Evolutionary conservation across 2,797 vertebrate species (phyloP).

Genomic region (Gephyroberyx darwinii): DNA sequence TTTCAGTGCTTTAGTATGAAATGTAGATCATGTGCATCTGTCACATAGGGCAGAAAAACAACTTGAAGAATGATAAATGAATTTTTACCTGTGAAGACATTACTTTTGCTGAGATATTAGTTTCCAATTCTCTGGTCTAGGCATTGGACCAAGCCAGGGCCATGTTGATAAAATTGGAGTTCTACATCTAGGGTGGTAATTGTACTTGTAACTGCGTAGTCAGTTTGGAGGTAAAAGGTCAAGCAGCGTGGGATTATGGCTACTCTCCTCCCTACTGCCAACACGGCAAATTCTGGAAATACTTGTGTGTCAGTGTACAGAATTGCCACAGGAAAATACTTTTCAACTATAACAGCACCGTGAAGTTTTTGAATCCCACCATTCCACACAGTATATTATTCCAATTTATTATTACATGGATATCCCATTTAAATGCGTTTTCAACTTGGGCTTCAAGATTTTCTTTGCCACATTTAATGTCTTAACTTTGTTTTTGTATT

Average conservation of each 20-base stretch:
- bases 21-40: constrained; percentile 11
- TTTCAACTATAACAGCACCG: constrained; percentile 25
- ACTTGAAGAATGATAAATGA: too few species aligned
- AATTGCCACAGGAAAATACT: background rate
- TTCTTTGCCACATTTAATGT: constrained; percentile 12
- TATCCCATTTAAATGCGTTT: background rate
- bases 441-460: constrained; percentile 1
- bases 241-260: constrained; percentile 30
- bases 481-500: constrained; percentile 8
- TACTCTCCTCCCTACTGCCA: constrained; percentile 32
- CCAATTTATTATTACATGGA: constrained; percentile 22
- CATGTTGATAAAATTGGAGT: constrained; percentile 32
- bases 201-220: constrained; percentile 57
- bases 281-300: background rate
- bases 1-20: constrained; percentile 42
- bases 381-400: constrained; percentile 37
- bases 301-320: background rate
- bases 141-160: background rate
- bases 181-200: constrained; percentile 44
- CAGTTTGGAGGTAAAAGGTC: constrained; percentile 63
- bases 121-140: background rate
- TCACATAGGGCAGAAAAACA: too few species aligned
- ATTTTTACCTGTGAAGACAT: background rate
- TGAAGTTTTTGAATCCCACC: constrained; percentile 11
- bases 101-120: background rate